Evolutionary conservation across 2,797 vertebrate species (phyloP).

Genomic region (Brachyalestes nurse): DNA sequence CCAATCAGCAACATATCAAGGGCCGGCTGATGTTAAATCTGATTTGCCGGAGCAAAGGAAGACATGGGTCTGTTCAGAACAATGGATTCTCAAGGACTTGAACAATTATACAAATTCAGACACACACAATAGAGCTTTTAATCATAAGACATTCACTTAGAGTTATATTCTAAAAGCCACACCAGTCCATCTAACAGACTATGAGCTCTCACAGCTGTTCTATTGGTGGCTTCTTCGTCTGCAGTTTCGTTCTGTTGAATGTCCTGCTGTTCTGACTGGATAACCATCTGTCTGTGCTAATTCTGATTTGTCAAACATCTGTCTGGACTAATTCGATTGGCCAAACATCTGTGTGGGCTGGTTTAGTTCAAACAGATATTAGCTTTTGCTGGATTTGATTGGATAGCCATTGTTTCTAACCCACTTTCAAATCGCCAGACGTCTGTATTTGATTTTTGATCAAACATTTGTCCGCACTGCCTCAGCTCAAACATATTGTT

Average conservation of each 20-base stretch:
- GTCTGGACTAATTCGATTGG: neutral
- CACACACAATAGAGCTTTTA: neutral
- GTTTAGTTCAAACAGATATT: neutral
- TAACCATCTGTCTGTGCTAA: neutral
- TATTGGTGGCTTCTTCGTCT: neutral
- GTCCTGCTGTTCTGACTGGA: neutral
- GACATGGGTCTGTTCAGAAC: too few species aligned
- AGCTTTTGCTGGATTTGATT: neutral
- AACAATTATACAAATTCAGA: too few species aligned
- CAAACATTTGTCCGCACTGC: neutral
- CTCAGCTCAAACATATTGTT: neutral
- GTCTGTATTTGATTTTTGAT: neutral
- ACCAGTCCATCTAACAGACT: neutral
- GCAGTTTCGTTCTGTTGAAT: neutral
- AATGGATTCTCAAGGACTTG: too few species aligned
- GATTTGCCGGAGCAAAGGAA: too few species aligned
- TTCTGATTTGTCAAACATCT: constrained; percentile 1
- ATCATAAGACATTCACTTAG: neutral
- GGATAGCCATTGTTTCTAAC: neutral
- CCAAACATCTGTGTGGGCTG: neutral
- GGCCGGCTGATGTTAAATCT: too few species aligned
- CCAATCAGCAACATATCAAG: too few species aligned
- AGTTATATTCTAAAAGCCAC: neutral
- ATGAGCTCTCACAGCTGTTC: neutral
- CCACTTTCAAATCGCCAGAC: neutral